These are phyloP conservation scores for Oscheius sp. DNA, from an alignment of 2,888 invertebrate species.

Conservation along the genomic window DNA sequence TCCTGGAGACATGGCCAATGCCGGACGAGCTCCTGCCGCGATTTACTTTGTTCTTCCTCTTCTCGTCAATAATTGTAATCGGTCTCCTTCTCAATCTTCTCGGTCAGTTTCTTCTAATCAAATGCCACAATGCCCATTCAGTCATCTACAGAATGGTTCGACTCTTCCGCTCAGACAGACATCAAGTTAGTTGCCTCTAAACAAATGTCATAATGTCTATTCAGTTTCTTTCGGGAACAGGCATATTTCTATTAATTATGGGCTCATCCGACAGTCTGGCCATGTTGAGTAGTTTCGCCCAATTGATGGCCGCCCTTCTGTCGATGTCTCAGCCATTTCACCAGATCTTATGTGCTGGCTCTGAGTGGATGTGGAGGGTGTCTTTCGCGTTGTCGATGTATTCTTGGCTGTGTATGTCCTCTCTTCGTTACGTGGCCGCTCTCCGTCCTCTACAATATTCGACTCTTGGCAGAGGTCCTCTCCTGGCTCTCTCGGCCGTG, in stretches of 20 bases:
- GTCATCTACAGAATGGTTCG: slow-evolving; percentile 59
- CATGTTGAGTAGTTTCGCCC: slow-evolving; percentile 49
- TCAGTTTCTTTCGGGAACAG: slow-evolving; percentile 67
- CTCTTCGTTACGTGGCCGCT: slow-evolving; percentile 61
- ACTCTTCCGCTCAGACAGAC: slow-evolving; percentile 51
- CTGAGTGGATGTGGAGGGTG: slow-evolving; percentile 55
- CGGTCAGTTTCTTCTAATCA: too few species aligned
- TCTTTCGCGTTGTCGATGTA: slow-evolving; percentile 66
- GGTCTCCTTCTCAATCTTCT: slow-evolving; percentile 60
- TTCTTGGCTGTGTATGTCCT: slow-evolving; percentile 67
- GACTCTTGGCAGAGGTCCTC: slow-evolving; percentile 51
- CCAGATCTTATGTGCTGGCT: slow-evolving; percentile 39
- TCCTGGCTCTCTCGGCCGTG: slow-evolving; percentile 41
- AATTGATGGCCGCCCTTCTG: slow-evolving; percentile 46
- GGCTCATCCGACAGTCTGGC: slow-evolving; percentile 60
- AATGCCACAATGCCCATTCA: too few species aligned
- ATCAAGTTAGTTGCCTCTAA: slow-evolving; percentile 53
- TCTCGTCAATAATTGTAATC: slow-evolving; percentile 47
- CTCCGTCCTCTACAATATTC: slow-evolving; percentile 50
- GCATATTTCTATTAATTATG: slow-evolving; percentile 62
- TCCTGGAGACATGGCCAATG: slow-evolving; percentile 31
- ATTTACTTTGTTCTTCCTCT: slow-evolving; percentile 38
- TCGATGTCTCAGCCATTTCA: slow-evolving; percentile 7
- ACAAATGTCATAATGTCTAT: too few species aligned
- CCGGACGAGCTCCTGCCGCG: slow-evolving; percentile 25